Percentiles rank a stretch among this genome's conserved stretches.
These are phyloP conservation scores for Mamestra configurata DNA, from an alignment of 1,140 invertebrate genomes.

Conservation along the genomic window DNA sequence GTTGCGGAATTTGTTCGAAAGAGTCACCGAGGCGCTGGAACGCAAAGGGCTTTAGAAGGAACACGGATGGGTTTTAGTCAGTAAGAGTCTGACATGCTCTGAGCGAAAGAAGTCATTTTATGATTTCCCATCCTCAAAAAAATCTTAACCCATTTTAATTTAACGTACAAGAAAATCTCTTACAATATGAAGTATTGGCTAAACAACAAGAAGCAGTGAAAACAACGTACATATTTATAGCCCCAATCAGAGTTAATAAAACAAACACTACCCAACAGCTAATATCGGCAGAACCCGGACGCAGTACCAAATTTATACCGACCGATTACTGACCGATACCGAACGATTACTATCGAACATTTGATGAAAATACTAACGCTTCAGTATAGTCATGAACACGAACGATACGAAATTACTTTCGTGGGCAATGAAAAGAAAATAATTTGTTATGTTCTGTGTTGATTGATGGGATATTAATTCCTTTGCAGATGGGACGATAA, in stretches of 20 bases:
- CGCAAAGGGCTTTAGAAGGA: too few species aligned
- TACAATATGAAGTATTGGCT: too few species aligned
- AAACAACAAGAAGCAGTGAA: neutral
- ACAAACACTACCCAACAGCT: neutral
- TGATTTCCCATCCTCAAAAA: too few species aligned
- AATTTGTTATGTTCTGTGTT: slow-evolving; percentile 8
- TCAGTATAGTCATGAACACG: slow-evolving; percentile 14
- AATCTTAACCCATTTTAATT: too few species aligned
- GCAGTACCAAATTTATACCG: slow-evolving; percentile 32
- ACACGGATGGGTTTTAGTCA: too few species aligned
- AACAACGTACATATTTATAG: neutral
- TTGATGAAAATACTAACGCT: slow-evolving; percentile 23
- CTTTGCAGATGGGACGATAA: neutral
- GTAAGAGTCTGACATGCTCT: too few species aligned
- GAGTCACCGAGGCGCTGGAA: too few species aligned
- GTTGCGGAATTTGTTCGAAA: too few species aligned
- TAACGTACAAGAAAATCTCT: too few species aligned
- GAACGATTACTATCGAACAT: slow-evolving; percentile 22
- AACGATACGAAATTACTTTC: neutral
- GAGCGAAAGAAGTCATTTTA: too few species aligned
- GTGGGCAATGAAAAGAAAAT: slow-evolving; percentile 13
- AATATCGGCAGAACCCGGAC: slow-evolving; percentile 43
- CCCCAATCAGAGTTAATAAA: slow-evolving; percentile 13
- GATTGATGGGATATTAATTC: slow-evolving; percentile 23
- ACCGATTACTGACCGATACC: slow-evolving; percentile 27